These are phyloP conservation scores for Drosophila anomelani DNA, from an alignment of 2,888 invertebrate species.

Conservation along the genomic window DNA sequence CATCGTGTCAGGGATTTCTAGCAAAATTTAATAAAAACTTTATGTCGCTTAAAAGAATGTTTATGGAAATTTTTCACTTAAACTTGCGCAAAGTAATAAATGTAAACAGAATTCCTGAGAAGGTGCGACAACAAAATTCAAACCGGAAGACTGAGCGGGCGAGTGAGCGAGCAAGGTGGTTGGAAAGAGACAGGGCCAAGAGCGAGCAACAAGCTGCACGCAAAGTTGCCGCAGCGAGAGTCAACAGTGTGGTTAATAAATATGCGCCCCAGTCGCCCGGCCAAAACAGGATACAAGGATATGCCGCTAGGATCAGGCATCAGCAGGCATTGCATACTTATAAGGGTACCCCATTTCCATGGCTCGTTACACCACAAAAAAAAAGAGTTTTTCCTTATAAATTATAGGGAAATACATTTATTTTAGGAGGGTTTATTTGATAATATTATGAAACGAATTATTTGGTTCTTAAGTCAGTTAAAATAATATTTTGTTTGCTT, in stretches of 20 bases:
- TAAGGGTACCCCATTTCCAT: conserved; percentile 28
- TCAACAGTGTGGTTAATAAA: conserved; percentile 78
- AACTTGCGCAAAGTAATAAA: conserved; percentile 83
- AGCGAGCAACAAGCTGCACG: conserved; percentile 48
- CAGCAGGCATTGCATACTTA: conserved; percentile 66
- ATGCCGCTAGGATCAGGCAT: conserved; percentile 37
- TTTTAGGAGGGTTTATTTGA: fast-evolving
- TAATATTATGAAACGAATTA: not conserved
- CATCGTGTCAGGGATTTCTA: conserved; percentile 79
- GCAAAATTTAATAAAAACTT: conserved; percentile 83
- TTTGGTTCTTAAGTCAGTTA: not conserved
- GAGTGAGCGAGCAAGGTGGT: not conserved
- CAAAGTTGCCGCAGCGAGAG: conserved; percentile 62
- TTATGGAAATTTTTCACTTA: conserved; percentile 83
- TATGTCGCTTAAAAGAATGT: conserved; percentile 83
- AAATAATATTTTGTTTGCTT: no score
- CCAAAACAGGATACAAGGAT: conserved; percentile 47
- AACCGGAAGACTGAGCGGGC: conserved; percentile 24
- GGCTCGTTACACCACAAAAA: conserved; percentile 1
- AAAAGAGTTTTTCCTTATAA: not conserved
- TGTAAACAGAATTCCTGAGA: conserved; percentile 82
- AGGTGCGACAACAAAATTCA: conserved; percentile 81
- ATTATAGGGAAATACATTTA: no score
- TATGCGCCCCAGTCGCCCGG: conserved; percentile 63
- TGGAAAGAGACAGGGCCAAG: not conserved